Conservation (phyloP, 1,140 invertebrate genomes). For the Gonioctena quinquepunctata region DNA sequence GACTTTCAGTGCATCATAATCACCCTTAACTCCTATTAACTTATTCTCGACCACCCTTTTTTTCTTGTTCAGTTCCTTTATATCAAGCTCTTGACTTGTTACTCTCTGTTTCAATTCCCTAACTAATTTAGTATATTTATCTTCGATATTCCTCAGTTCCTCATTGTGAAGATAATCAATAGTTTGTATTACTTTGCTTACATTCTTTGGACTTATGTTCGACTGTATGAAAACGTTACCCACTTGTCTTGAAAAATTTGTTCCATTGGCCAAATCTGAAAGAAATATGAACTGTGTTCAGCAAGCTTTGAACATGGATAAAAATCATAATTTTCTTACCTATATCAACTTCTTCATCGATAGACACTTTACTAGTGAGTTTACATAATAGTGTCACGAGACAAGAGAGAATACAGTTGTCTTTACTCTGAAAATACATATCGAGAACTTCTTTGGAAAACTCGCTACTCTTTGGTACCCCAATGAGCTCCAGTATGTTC, state of each 20-base stretch:
- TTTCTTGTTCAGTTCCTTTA: conserved; percentile 5
- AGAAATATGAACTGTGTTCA: neutral
- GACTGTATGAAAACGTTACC: neutral
- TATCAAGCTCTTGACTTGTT: conserved; percentile 2
- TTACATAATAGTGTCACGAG: conserved; percentile 19
- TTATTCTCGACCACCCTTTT: conserved; percentile 26
- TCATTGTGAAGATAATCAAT: neutral
- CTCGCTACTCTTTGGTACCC: conserved; percentile 28
- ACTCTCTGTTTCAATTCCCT: conserved; percentile 26
- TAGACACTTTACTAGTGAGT: neutral
- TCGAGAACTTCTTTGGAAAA: conserved; percentile 24
- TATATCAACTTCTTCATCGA: conserved; percentile 1
- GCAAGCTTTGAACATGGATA: too few relatives aligned
- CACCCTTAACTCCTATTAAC: neutral
- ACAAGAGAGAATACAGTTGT: conserved; percentile 25
- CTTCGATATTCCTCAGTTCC: conserved; percentile 8
- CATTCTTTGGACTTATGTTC: neutral
- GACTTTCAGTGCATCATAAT: conserved; percentile 18
- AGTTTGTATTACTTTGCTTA: neutral
- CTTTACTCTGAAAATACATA: conserved; percentile 25
- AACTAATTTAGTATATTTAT: conserved; percentile 12
- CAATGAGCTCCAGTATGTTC: conserved; percentile 38
- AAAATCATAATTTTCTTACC: too few relatives aligned
- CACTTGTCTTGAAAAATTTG: neutral
- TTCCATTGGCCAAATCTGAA: neutral